phyloP scores from a whole-genome alignment of 2,797 vertebrate species.

The Hydrolagus colliei region DNA sequence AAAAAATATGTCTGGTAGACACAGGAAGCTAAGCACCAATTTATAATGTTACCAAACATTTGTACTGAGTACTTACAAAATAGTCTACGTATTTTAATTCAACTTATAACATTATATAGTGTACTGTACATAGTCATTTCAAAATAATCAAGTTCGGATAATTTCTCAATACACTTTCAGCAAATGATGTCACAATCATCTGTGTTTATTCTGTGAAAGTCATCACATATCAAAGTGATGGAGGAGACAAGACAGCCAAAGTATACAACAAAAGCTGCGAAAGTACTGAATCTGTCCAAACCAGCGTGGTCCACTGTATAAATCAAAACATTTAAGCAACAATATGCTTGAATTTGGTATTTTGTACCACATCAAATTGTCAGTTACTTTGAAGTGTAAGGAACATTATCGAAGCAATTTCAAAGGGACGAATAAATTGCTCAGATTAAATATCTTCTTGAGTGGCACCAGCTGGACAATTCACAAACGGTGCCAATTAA shows the following conservation, averaged over 20 bases:
- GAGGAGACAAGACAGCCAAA: neutral
- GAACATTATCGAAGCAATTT: too few species aligned
- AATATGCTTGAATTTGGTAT: too few species aligned
- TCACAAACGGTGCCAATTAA: neutral
- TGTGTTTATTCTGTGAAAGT: neutral
- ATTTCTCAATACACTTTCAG: neutral
- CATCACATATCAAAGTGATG: neutral
- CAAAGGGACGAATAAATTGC: too few species aligned
- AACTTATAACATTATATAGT: neutral
- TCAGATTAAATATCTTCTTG: neutral
- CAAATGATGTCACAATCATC: neutral
- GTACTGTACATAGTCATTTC: too few species aligned
- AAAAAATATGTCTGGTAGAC: too few species aligned
- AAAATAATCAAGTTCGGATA: neutral
- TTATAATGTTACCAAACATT: too few species aligned
- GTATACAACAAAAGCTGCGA: neutral
- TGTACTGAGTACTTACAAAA: too few species aligned
- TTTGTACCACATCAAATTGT: too few species aligned
- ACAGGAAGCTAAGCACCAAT: too few species aligned
- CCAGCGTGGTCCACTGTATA: neutral
- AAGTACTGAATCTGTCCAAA: neutral
- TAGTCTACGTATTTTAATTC: neutral
- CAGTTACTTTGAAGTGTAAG: too few species aligned
- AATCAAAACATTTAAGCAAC: too few species aligned
- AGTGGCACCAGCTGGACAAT: neutral